Conservation (phyloP, 2,113 vertebrate species). For the Irena cyanogastra region DNA sequence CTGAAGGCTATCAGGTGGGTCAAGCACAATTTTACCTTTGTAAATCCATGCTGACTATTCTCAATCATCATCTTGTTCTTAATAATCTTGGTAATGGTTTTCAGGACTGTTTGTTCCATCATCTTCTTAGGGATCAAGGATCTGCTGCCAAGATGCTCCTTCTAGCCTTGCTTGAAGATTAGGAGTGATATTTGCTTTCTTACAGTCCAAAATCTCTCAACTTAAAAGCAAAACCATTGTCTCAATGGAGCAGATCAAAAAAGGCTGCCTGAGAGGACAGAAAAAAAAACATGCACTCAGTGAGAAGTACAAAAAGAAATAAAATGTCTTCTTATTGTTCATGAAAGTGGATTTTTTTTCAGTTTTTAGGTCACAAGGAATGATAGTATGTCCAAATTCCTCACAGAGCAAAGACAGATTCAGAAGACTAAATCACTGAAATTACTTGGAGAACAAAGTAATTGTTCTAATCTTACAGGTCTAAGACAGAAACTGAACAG, state of each 20-base stretch:
- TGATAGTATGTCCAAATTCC: neutral
- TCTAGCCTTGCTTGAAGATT: neutral
- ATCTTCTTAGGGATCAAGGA: neutral
- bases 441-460: neutral
- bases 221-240: neutral
- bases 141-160: neutral
- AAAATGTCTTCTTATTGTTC: neutral
- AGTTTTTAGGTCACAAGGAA: neutral
- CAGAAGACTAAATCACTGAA: neutral
- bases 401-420: neutral
- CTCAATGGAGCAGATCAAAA: neutral
- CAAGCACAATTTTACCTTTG: neutral
- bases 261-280: neutral
- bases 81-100: neutral
- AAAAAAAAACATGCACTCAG: neutral
- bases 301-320: neutral
- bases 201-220: neutral
- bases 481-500: neutral
- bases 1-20: neutral
- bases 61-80: neutral
- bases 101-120: neutral
- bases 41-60: neutral
- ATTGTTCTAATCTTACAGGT: neutral
- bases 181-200: neutral
- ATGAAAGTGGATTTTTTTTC: neutral